Conservation (phyloP, 2,888 invertebrate genomes). For the Noctua janthina region DNA sequence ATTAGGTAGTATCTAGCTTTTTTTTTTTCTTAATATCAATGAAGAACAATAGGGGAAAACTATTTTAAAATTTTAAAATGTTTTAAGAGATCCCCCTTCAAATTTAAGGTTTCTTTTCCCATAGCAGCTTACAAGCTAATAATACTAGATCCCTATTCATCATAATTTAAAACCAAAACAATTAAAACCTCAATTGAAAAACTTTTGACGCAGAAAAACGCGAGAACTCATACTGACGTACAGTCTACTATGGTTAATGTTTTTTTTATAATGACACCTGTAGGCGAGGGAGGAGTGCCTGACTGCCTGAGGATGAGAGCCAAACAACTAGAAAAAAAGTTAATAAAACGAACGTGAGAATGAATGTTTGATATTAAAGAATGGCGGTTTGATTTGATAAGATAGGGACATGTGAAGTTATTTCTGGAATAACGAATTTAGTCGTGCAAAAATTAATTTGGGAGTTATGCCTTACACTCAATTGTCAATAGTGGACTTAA, state of each 20-base stretch:
- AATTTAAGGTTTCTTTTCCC: conserved; percentile 2
- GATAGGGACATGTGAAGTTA: conserved; percentile 3
- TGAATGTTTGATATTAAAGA: conserved; percentile 56
- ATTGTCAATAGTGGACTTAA: neutral
- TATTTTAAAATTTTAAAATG: neutral
- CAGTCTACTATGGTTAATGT: conserved; percentile 76
- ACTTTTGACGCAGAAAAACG: conserved; percentile 72
- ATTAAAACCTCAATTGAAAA: conserved; percentile 59
- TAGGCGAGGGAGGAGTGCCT: conserved; percentile 75
- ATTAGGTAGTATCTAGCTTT: neutral
- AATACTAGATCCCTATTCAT: conserved; percentile 24
- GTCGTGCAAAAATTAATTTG: neutral
- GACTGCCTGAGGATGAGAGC: conserved; percentile 67
- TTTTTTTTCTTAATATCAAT: neutral
- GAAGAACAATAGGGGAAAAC: neutral
- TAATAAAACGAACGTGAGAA: conserved; percentile 84
- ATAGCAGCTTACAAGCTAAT: conserved; percentile 12
- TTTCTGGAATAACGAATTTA: neutral
- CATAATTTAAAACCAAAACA: conserved; percentile 59
- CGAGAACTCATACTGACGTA: conserved; percentile 76
- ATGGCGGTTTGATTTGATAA: conserved; percentile 39
- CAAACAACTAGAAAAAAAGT: conserved; percentile 69
- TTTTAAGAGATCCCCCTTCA: neutral
- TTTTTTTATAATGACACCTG: conserved; percentile 81
- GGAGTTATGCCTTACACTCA: neutral